Conservation (phyloP, 2,797 vertebrate genomes). For the Sandelia bainsii region DNA sequence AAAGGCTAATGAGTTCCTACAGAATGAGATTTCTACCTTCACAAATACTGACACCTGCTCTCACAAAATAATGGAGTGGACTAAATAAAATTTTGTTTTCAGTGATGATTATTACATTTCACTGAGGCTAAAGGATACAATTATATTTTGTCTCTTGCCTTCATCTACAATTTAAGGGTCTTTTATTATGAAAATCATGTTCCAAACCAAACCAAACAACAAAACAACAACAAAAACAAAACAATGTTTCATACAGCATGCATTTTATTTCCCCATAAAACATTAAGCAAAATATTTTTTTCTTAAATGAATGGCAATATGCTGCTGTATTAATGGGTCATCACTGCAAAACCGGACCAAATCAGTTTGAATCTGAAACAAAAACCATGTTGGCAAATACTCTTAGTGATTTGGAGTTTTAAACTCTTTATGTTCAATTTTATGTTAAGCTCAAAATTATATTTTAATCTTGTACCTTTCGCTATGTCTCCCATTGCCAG, state of each 20-base stretch:
- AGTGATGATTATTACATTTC: conserved; percentile 4
- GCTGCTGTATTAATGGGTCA: neutral
- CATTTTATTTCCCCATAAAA: neutral
- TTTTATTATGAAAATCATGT: neutral
- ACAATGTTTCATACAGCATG: neutral
- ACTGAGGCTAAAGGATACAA: neutral
- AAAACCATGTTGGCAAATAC: neutral
- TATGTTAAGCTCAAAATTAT: neutral
- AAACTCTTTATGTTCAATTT: neutral
- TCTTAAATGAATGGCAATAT: neutral
- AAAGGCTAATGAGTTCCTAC: conserved; percentile 50
- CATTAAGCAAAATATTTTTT: neutral
- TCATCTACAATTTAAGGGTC: neutral
- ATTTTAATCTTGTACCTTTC: neutral
- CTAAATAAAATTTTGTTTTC: conserved; percentile 18
- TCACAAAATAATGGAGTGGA: conserved; percentile 36
- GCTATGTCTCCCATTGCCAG: too few relatives aligned
- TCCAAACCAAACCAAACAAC: neutral
- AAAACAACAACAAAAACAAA: too few relatives aligned
- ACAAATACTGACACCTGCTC: conserved; percentile 32
- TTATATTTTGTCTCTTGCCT: neutral
- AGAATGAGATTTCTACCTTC: conserved; percentile 33
- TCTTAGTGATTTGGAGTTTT: neutral
- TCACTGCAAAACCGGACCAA: neutral
- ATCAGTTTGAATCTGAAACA: neutral